Percentiles rank a stretch among this genome's conserved stretches.
These are phyloP conservation scores for Hemicordylus capensis DNA, from an alignment of 2,113 vertebrate species.

Conservation along the genomic window DNA sequence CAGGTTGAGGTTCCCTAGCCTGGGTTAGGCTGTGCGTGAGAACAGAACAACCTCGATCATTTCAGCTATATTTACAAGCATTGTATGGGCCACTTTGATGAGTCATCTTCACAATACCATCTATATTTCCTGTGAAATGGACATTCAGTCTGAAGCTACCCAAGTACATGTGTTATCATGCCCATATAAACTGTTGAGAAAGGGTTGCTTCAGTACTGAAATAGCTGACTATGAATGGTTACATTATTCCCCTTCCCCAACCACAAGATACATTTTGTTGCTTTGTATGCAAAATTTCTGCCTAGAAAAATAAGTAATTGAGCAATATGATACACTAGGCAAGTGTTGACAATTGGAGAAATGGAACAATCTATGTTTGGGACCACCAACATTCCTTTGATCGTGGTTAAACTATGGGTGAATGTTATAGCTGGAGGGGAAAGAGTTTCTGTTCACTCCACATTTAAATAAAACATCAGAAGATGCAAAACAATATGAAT, in stretches of 20 bases:
- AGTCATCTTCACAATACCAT: neutral
- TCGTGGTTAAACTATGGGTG: conserved; percentile 14
- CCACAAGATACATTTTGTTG: conserved; percentile 45
- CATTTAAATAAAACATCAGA: conserved; percentile 27
- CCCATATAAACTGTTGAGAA: conserved; percentile 13
- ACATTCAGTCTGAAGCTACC: conserved; percentile 30
- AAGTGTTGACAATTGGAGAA: conserved; percentile 43
- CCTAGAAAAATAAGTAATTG: conserved; percentile 41
- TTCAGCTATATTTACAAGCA: neutral
- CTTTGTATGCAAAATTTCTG: conserved; percentile 46
- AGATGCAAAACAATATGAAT: neutral
- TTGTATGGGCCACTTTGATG: too few species aligned
- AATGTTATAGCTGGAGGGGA: conserved; percentile 29
- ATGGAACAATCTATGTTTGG: conserved; percentile 24
- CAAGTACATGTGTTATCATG: neutral
- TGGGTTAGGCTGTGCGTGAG: too few species aligned
- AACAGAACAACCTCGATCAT: too few species aligned
- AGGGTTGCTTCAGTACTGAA: conserved; percentile 27
- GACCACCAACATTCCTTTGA: conserved; percentile 45
- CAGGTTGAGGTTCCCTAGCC: too few species aligned
- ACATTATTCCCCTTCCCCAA: conserved; percentile 27
- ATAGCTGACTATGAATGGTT: conserved; percentile 25
- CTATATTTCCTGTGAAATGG: neutral
- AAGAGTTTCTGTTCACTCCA: conserved; percentile 10
- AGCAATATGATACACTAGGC: conserved; percentile 26